A percentile compares a stretch with the other conserved stretches of the same genome.
phyloP scores from a whole-genome alignment of 2,113 vertebrate species.

The Hassar affinis region DNA sequence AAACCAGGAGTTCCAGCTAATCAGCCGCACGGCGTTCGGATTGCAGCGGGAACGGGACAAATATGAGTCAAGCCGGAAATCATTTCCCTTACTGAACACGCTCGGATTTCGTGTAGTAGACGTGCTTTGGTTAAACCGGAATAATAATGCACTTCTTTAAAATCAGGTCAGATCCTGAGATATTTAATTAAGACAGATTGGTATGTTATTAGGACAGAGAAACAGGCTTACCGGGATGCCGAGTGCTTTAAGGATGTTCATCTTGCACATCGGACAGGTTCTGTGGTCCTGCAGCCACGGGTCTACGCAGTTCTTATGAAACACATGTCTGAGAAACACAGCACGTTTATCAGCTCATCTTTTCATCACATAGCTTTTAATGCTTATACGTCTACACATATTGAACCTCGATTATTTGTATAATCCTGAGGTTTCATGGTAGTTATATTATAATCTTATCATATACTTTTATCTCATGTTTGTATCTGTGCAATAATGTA shows the following conservation, averaged over 20 bases:
- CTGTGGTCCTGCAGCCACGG: conserved; percentile 97
- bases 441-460: too few relatives aligned
- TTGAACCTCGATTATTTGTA: too few relatives aligned
- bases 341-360: background rate
- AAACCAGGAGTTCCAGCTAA: conserved; percentile 8
- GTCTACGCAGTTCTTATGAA: conserved; percentile 98
- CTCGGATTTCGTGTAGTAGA: background rate
- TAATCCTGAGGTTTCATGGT: too few relatives aligned
- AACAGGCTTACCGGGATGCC: conserved; percentile 86
- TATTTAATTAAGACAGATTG: background rate
- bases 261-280: conserved; percentile 99
- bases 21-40: background rate
- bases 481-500: too few relatives aligned
- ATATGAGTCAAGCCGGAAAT: background rate
- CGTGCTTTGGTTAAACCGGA: background rate
- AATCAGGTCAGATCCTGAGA: background rate
- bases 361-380: background rate
- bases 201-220: background rate
- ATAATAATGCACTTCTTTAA: background rate
- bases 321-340: conserved; percentile 82
- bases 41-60: background rate
- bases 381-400: background rate
- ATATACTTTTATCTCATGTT: too few relatives aligned
- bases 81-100: too few relatives aligned
- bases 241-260: conserved; percentile 98